phyloP scores from a whole-genome alignment of 2,888 invertebrate species.

The Cactoblastis cactorum region DNA sequence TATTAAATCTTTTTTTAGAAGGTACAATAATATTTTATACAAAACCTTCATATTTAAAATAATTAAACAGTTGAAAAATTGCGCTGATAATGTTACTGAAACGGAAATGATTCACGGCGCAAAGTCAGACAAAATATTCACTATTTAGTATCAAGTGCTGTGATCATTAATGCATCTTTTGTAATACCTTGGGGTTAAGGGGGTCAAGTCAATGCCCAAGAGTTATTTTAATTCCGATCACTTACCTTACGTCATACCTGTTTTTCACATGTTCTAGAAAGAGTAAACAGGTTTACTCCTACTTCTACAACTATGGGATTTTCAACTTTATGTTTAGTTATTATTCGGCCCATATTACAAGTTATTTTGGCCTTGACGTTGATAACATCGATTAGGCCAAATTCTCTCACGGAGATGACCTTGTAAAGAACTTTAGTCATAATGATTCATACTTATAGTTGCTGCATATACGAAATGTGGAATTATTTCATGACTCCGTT shows the following conservation, averaged over 20 bases:
- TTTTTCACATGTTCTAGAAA: neutral
- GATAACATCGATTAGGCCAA: constrained; percentile 29
- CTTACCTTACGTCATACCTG: neutral
- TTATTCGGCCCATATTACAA: neutral
- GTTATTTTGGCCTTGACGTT: constrained; percentile 22
- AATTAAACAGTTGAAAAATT: no score
- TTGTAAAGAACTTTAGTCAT: constrained; percentile 33
- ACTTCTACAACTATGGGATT: neutral
- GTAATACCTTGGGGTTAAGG: neutral
- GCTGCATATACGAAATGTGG: constrained; percentile 32
- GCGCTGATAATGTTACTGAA: no score
- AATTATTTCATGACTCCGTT: constrained; percentile 23
- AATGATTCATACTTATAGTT: constrained; percentile 40
- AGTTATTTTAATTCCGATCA: neutral
- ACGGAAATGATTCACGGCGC: neutral
- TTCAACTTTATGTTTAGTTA: neutral
- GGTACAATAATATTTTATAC: no score
- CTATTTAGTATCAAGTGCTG: neutral
- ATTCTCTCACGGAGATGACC: constrained; percentile 28
- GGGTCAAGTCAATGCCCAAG: neutral
- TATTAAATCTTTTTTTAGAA: no score
- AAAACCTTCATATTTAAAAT: no score
- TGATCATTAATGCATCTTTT: neutral
- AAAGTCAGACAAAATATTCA: neutral
- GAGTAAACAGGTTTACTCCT: neutral